These are phyloP conservation scores for Atethmia centrago DNA, from an alignment of 2,888 invertebrate species.

Conservation along the genomic window DNA sequence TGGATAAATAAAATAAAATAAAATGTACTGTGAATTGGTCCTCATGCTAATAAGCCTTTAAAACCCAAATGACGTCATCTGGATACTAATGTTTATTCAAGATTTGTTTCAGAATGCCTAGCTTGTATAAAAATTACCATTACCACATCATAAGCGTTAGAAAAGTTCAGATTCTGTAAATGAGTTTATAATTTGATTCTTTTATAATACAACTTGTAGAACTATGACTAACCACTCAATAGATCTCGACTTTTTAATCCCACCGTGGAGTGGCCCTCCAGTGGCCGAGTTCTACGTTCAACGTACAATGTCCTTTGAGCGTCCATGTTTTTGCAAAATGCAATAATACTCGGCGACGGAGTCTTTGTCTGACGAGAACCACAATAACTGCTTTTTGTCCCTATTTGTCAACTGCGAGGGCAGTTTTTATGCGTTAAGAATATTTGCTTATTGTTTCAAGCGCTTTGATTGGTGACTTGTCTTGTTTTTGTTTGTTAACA, in stretches of 20 bases:
- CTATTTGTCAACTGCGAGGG: constrained; percentile 63
- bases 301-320: constrained; percentile 59
- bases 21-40: background rate
- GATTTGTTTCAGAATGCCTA: background rate
- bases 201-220: background rate
- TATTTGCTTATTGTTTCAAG: constrained; percentile 57
- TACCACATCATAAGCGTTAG: background rate
- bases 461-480: constrained; percentile 50
- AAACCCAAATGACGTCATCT: background rate
- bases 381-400: constrained; percentile 65
- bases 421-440: constrained; percentile 55
- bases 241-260: constrained; percentile 42
- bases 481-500: constrained; percentile 49
- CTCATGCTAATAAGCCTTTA: background rate
- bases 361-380: constrained; percentile 63
- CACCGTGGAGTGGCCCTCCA: constrained; percentile 36
- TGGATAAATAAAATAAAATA: no score
- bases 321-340: constrained; percentile 72
- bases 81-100: background rate
- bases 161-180: background rate
- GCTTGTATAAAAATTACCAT: background rate
- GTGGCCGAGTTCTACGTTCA: constrained; percentile 27
- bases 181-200: background rate
- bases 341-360: constrained; percentile 71
- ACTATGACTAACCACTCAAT: constrained; percentile 14